Percentiles rank a stretch among this genome's conserved stretches.
Evolutionary conservation across 2,797 vertebrate genomes (phyloP).

Genomic region (Loris lydekkerianus): DNA sequence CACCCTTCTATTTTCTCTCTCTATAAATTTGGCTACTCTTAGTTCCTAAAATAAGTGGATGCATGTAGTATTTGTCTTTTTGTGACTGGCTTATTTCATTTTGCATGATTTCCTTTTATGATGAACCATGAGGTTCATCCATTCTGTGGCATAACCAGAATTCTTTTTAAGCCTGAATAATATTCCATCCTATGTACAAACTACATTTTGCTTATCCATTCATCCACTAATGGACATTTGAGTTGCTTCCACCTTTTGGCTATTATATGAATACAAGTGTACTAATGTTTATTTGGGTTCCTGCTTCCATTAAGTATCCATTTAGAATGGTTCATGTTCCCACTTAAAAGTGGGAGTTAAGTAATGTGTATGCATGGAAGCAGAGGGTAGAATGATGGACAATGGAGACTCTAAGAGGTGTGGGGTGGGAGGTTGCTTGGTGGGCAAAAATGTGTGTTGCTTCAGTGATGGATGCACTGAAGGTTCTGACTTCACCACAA

Average conservation of each 20-base stretch:
- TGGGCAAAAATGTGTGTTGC: background rate
- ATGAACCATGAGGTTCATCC: background rate
- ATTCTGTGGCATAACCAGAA: background rate
- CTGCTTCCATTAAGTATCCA: conserved; percentile 26
- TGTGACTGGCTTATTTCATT: conserved; percentile 5
- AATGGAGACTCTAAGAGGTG: background rate
- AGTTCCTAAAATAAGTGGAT: background rate
- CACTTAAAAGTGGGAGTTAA: background rate
- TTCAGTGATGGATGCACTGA: background rate
- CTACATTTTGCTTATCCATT: conserved; percentile 5
- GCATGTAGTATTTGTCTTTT: background rate
- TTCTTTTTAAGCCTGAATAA: conserved; percentile 16
- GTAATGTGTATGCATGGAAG: background rate
- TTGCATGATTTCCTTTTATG: background rate
- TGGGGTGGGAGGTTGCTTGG: background rate
- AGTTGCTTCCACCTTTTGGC: background rate
- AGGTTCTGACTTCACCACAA: background rate
- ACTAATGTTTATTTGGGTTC: background rate
- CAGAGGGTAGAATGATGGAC: background rate
- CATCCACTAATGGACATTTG: background rate
- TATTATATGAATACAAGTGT: background rate
- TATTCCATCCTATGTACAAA: background rate
- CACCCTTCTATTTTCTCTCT: background rate
- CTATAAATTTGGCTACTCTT: background rate
- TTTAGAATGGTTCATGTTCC: background rate